Conservation (phyloP, 2,888 invertebrate genomes). For the Lasius fuliginosus region DNA sequence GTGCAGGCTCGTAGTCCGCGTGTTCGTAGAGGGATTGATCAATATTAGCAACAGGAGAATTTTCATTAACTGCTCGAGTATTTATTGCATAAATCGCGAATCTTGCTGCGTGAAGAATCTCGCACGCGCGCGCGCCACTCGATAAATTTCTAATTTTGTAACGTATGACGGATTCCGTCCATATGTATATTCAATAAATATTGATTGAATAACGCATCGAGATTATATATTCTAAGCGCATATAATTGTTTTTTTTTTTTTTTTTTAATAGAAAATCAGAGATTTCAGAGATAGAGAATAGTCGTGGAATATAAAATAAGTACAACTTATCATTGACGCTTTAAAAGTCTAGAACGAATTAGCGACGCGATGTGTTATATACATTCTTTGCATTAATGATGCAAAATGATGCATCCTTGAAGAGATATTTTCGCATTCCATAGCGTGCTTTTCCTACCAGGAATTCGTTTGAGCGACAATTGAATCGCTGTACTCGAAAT, state of each 20-base stretch:
- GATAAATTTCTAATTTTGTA: conserved; percentile 11
- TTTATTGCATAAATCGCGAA: conserved; percentile 30
- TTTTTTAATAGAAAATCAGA: background rate
- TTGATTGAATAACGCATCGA: background rate
- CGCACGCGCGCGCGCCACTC: conserved; percentile 13
- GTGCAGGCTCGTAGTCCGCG: conserved; percentile 18
- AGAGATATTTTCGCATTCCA: conserved; percentile 36
- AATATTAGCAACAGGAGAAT: conserved; percentile 39
- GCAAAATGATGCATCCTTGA: background rate
- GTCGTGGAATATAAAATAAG: background rate
- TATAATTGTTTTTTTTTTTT: background rate
- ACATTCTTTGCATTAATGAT: background rate
- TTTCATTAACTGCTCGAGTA: conserved; percentile 47
- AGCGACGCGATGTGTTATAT: background rate
- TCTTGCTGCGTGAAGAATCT: conserved; percentile 29
- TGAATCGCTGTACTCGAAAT: conserved; percentile 72
- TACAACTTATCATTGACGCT: background rate
- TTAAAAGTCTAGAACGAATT: background rate
- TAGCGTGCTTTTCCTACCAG: conserved; percentile 56
- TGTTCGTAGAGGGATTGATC: conserved; percentile 37
- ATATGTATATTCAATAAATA: background rate
- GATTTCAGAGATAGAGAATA: background rate
- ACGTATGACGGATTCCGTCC: background rate
- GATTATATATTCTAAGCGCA: background rate
- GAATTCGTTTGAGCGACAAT: conserved; percentile 70